These are phyloP conservation scores for Trachelus stipa DNA, from an alignment of 2,888 invertebrate genomes.

Conservation along the genomic window DNA sequence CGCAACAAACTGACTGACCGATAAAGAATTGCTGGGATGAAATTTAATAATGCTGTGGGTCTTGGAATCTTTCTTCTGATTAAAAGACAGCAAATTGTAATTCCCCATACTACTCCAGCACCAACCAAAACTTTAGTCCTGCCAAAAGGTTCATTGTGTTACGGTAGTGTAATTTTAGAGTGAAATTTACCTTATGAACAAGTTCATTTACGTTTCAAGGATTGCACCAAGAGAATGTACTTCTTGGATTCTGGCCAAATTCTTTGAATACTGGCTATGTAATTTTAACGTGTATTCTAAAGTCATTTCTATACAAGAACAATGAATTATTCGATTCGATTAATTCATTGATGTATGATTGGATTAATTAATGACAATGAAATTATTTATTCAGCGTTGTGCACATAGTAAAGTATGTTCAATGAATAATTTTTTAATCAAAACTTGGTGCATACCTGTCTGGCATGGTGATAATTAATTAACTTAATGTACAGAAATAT, in stretches of 20 bases:
- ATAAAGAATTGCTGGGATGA: slow-evolving; percentile 40
- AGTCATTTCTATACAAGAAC: neutral
- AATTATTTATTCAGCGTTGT: neutral
- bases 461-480: slow-evolving; percentile 42
- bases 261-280: neutral
- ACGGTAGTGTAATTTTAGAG: neutral
- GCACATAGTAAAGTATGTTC: neutral
- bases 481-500: slow-evolving; percentile 28
- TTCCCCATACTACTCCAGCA: slow-evolving; percentile 44
- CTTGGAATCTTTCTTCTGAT: slow-evolving; percentile 39
- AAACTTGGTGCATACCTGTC: slow-evolving; percentile 44
- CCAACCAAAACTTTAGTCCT: slow-evolving; percentile 46
- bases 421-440: neutral
- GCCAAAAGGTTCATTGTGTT: slow-evolving; percentile 17
- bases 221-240: neutral
- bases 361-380: neutral
- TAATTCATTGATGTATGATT: neutral
- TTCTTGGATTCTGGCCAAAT: neutral
- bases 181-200: neutral
- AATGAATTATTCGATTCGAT: neutral
- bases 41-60: slow-evolving; percentile 36
- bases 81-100: slow-evolving; percentile 44
- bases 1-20: slow-evolving; percentile 38
- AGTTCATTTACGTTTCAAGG: neutral
- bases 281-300: neutral